Base-by-base conservation (phyloP, 2,888 invertebrate genomes). In the Zeuzera pyrina region DNA sequence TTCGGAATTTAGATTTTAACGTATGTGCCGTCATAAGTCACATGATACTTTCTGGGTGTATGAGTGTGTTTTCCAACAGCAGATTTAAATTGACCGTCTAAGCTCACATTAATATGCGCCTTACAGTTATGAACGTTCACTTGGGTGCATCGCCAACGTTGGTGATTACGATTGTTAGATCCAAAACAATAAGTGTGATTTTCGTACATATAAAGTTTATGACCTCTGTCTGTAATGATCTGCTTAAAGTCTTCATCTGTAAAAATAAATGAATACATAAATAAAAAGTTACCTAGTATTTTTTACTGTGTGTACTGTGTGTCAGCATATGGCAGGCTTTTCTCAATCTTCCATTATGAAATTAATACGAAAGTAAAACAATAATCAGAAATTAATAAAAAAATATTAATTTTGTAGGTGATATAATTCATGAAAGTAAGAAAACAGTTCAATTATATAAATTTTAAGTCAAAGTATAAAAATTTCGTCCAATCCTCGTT, bases 121-220 rank as follows among this genome's bases (percentile, higher is more conserved):
- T 29, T 29, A 11, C 16, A 29, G 19, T 19, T 8, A n/a, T n/a
- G n/a, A n/a, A n/a, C n/a, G 19, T 8, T 19, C 19, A 6, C 8
- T 19, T 8, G 5, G 5, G 31, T 15, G 16, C 30, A 23, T 15
- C 24, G 10, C 10, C 13, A 31, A 8, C 19, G 1, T 19, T 19
- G 19, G 19, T 19, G 8, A 2, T 2, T 19, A 19, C n/a, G n/a
- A n/a, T n/a, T n/a, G n/a, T n/a, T n/a, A n/a, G n/a, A 12, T 7
- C 15, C 19, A 13, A 29, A 29, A 1, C 43, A 36, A 12, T 43
- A 49, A 1, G 45, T 46, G 15, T 46, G 48, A 1, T 47, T 45
- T 8, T 42, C 34, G 7, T 42, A 7, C 29, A 46, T 32, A 23
- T 46, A 43, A 25, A 41, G 30, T 37, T 12, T 3, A 41, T 29